Evolutionary conservation across 1,140 invertebrate species (phyloP).

Genomic region (Hestina assimilis): DNA sequence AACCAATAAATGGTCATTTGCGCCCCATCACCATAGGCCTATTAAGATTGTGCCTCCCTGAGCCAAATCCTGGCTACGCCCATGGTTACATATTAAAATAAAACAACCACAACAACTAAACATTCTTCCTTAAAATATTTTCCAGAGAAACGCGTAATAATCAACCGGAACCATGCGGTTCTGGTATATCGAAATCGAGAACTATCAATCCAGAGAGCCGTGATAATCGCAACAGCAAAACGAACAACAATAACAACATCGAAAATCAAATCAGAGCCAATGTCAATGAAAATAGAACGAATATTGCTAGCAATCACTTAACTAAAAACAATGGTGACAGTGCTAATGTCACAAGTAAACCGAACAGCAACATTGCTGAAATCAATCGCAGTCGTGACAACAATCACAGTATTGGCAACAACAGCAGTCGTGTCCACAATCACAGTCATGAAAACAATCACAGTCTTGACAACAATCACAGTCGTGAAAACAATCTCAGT

Average conservation of each 20-base stretch:
- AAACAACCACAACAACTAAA: too few relatives aligned
- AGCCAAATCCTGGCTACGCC: too few relatives aligned
- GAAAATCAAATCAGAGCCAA: not conserved
- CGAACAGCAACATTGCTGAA: too few relatives aligned
- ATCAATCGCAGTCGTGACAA: not conserved
- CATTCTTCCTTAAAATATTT: not conserved
- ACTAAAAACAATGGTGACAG: too few relatives aligned
- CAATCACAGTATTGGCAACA: not conserved
- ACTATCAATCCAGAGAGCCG: not conserved
- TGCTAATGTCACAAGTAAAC: too few relatives aligned
- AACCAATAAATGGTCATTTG: too few relatives aligned
- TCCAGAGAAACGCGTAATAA: constrained; percentile 15
- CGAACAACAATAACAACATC: not conserved
- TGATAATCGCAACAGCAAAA: not conserved
- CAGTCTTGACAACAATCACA: not conserved
- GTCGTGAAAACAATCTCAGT: not conserved
- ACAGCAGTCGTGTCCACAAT: not conserved
- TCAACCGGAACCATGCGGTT: constrained; percentile 11
- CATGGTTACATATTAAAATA: too few relatives aligned
- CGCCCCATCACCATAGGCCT: too few relatives aligned
- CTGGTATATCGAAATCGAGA: not conserved
- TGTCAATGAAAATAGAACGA: not conserved
- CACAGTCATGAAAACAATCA: not conserved
- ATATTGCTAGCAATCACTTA: not conserved
- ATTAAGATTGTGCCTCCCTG: too few relatives aligned